Conservation (phyloP, 2,797 vertebrate species). For the Lacerta agilis region DNA sequence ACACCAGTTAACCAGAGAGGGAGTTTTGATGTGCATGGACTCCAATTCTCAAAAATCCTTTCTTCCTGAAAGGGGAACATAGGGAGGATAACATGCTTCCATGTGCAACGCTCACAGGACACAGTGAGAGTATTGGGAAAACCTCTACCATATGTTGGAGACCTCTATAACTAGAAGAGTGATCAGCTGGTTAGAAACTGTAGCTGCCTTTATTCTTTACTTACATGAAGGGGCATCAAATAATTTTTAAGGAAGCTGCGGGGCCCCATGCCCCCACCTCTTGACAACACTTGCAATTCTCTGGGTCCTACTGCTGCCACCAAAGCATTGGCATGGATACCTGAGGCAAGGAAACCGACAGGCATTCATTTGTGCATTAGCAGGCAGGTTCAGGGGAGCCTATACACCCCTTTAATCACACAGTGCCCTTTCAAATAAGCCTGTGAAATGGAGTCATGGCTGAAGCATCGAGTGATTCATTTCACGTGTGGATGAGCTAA, state of each 20-base stretch:
- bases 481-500: neutral
- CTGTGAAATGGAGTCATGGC: too few species aligned
- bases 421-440: too few species aligned
- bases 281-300: neutral
- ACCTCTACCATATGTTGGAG: neutral
- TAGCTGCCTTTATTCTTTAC: too few species aligned
- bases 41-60: neutral
- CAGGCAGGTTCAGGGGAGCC: too few species aligned
- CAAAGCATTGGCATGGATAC: neutral
- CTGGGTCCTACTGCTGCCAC: neutral
- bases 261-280: neutral
- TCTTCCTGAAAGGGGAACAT: neutral
- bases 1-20: neutral
- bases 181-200: neutral
- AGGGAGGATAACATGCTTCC: neutral
- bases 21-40: neutral
- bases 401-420: too few species aligned
- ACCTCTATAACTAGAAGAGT: neutral
- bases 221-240: neutral
- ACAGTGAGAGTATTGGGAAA: neutral
- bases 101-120: neutral
- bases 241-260: neutral
- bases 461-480: neutral
- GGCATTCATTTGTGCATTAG: too few species aligned
- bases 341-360: too few species aligned